Evolutionary conservation across 2,888 invertebrate species (phyloP), one percentile per base, ranked within the genome.

Genomic region (Pammene aurita): DNA sequence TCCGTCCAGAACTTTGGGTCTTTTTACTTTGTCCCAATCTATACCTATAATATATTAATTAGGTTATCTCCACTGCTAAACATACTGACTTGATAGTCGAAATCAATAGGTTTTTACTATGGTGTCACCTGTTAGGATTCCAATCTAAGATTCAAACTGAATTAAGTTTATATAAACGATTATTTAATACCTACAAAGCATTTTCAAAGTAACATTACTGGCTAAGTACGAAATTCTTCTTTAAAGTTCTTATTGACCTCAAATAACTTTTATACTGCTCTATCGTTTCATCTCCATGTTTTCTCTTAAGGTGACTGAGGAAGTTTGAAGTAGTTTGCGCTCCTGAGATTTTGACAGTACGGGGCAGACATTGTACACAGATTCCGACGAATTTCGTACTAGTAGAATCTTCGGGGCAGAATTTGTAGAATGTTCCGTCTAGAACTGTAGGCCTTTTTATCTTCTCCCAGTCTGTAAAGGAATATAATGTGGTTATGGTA

Each of bases 351-450:
- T 44, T 63, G 42, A 63, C 54, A 11, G 34, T 55, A 0, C 54
- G 42, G 4, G 63, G 63, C 41, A 52, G 7, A 35, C 63, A 63
- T 55, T 55, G 42, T 0, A 63, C 54, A 42, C 63, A 63, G 2
- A 44, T n/a, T 5, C 63, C 63, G 5, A 63, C 54, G 7, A 54
- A 41, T 34, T 55, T 63, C 11, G 54, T 63, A 0, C 42, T 7
- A 13, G 52, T 55, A 7, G 63, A 63, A 41, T 63, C 54, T 42
- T 63, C 63, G 14, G 63, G 63, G n/a, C 42, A 35, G 13, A 54
- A 63, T 44, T 44, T 63, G 63, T 16, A 63, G 35, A 63, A 63
- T 4, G 63, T 63, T 11, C 63, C 63, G 34, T 63, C 54, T 11
- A 63, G 44, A 34, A 63, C 63, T 7, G 54, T 63, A 1, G 63